Conservation (phyloP, 2,888 invertebrate species). For the Neoscelio sp. region DNA sequence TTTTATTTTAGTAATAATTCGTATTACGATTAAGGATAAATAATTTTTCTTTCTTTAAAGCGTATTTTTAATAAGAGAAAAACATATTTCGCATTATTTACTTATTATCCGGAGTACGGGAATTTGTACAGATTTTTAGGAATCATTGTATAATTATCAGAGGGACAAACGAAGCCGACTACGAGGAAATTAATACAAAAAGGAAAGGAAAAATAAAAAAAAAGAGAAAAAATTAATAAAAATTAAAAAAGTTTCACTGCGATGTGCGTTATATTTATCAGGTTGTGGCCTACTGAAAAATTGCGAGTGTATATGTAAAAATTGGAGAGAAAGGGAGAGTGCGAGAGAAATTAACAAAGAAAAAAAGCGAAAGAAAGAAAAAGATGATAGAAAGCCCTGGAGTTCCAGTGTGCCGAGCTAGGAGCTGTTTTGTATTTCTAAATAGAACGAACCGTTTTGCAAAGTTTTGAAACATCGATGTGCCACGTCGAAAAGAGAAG, state of each 20-base stretch:
- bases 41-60: conserved; percentile 1
- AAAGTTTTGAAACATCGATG: conserved; percentile 59
- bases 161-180: conserved; percentile 54
- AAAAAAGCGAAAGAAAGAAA: conserved; percentile 22
- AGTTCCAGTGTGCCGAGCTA: conserved; percentile 57
- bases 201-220: conserved; percentile 14
- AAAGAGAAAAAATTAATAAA: too few species aligned
- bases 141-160: conserved; percentile 55
- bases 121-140: conserved; percentile 61
- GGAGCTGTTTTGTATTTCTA: conserved; percentile 62
- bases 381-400: conserved; percentile 27
- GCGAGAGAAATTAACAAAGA: not conserved
- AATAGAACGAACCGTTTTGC: conserved; percentile 52
- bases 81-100: conserved; percentile 26
- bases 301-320: conserved; percentile 39
- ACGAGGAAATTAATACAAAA: conserved; percentile 19
- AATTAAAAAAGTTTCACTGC: conserved; percentile 13
- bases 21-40: not conserved
- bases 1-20: conserved; percentile 20
- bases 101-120: conserved; percentile 64
- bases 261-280: conserved; percentile 49
- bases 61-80: conserved; percentile 5
- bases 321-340: conserved; percentile 21
- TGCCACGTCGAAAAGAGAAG: conserved; percentile 8
- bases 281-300: conserved; percentile 61